These are phyloP conservation scores for Drosophila arizonae DNA, from an alignment of 1,140 invertebrate species.

Conservation along the genomic window DNA sequence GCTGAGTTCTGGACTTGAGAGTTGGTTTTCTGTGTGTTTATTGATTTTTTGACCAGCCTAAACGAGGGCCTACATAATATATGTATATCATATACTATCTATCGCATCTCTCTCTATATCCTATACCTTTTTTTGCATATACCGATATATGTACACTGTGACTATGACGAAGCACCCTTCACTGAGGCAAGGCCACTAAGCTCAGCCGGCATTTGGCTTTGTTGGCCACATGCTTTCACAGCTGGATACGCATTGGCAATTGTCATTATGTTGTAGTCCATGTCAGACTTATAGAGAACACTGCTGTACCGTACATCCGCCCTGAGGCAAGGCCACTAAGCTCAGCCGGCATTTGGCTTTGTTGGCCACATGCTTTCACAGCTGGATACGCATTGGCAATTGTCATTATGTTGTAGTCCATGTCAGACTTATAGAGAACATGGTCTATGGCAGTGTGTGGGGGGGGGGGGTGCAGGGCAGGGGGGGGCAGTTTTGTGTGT, in stretches of 20 bases:
- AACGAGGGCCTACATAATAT: too few species aligned
- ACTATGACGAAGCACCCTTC: neutral
- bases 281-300: neutral
- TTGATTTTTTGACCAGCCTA: too few species aligned
- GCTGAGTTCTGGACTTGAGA: too few species aligned
- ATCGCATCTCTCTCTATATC: too few species aligned
- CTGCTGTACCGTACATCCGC: too few species aligned
- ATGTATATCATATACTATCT: too few species aligned
- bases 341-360: constrained; percentile 31
- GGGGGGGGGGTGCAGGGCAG: too few species aligned
- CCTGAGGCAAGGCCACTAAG: constrained; percentile 13
- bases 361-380: constrained; percentile 31
- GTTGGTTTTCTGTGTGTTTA: too few species aligned
- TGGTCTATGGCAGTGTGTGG: constrained; percentile 6
- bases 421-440: neutral
- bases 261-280: constrained; percentile 33
- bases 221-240: constrained; percentile 31
- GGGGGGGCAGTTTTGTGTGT: too few species aligned
- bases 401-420: constrained; percentile 33
- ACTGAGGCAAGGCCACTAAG: constrained; percentile 11
- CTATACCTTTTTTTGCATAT: too few species aligned
- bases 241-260: constrained; percentile 27
- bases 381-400: constrained; percentile 27
- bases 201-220: constrained; percentile 31
- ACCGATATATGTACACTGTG: too few species aligned